Percentiles rank a stretch among this genome's conserved stretches.
phyloP scores from a whole-genome alignment of 2,888 invertebrate species.

The Argyresthia albistria region DNA sequence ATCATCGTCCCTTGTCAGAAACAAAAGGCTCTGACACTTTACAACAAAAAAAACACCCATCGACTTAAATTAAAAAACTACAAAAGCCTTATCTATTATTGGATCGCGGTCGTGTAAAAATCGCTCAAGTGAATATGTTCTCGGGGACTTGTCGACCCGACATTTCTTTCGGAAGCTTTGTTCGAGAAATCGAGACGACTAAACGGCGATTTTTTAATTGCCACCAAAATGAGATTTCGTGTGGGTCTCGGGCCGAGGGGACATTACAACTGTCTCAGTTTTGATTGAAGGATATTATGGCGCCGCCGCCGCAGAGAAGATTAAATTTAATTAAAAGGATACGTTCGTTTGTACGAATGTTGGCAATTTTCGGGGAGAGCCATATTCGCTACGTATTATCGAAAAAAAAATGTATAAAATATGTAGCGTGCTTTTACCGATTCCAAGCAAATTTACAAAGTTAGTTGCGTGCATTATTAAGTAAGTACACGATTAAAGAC shows the following conservation, averaged over 20 bases:
- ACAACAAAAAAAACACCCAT: constrained; percentile 33
- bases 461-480: not conserved
- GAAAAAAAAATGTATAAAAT: not conserved
- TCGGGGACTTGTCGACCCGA: constrained; percentile 50
- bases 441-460: not conserved
- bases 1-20: constrained; percentile 65
- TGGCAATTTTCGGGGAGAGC: not conserved
- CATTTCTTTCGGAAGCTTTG: constrained; percentile 11
- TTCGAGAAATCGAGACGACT: too few relatives aligned
- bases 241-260: constrained; percentile 14
- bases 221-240: constrained; percentile 17
- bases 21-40: constrained; percentile 63
- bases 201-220: constrained; percentile 14
- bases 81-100: constrained; percentile 63
- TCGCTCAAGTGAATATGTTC: constrained; percentile 60
- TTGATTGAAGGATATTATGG: constrained; percentile 1
- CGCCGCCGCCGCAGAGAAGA: constrained; percentile 1
- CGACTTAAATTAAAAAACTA: constrained; percentile 28
- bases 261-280: constrained; percentile 4
- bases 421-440: not conserved
- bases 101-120: constrained; percentile 66
- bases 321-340: constrained; percentile 4
- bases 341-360: not conserved
- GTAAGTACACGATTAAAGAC: not conserved
- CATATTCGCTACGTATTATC: not conserved